Evolutionary conservation across 1,140 invertebrate species (phyloP), one percentile per base, ranked within the genome.

Genomic region (Drosophila sp.): DNA sequence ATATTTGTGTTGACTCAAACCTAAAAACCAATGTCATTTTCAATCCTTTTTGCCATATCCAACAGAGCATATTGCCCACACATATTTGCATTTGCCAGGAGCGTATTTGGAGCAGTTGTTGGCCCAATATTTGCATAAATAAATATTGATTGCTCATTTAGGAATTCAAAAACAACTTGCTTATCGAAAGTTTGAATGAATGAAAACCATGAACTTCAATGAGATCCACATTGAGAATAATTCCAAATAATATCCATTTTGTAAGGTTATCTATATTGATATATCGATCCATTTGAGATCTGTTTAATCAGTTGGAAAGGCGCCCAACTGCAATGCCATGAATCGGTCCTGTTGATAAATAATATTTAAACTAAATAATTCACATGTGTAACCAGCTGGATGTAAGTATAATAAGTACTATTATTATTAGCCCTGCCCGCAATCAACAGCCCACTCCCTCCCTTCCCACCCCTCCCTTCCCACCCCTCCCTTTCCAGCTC

Each of bases 321-420:
- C 17, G 17, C 17, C 17, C 17, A 17, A 17, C 17, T 38, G 1
- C 8, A 38, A 11, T 38, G 35, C 1, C 8, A 3, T 27, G 8
- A 50, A 50, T 23, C 44, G 44, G n/a, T 50, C n/a, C 44, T 50
- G 44, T 50, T 81, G 78, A 69, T 83, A 71, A 85, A 85, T 85
- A 85, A 78, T 86, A 81, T 70, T 86, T 79, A 47, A 76, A 67
- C 64, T 77, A 85, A 73, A 82, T 79, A 86, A 75, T 86, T 81
- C 70, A 81, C 17, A 50, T 86, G 66, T 27, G 40, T 58, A 7
- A 38, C 10, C 64, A 17, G 50, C 60, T 35, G 64, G 44, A 27
- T 60, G 66, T 40, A 58, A 61, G 76, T 62, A 66, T 70, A 47
- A 27, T 47, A 47, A 50, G 44, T 50, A 23, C 6, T 47, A 50